Base-by-base conservation (phyloP, 2,797 vertebrate species). In the Triplophysa bombifrons region DNA sequence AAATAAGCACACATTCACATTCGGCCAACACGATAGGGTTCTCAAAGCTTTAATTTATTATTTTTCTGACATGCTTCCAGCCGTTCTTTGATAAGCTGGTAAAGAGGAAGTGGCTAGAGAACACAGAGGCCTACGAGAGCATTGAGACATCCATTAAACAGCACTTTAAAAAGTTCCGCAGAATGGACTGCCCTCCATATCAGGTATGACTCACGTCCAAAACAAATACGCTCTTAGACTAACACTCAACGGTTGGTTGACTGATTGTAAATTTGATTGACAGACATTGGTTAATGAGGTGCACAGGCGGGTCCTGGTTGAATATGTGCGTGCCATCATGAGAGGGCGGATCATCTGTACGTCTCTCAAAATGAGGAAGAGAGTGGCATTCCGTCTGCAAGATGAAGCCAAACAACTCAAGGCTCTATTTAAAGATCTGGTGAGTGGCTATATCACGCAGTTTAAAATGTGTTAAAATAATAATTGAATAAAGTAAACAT, bases 51-150 rank as follows among this genome's bases (percentile, higher is more conserved):
- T 58, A 0, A 66, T 19, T 50, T 2, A 46, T 20, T 2, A 77
- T 11, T 2, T 81, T 20, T 65, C 71, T 81, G 14, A 25, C 63
- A n/a, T 83, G 3, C 38, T 58, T 67, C 27, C 90, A 98, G 96
- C 95, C 96, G 8, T 93, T 96, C 88, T 96, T 96, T 82, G 92
- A 93, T 84, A 98, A 97, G 81, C 90, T 98, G 83, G 94, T 98
- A 79, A 95, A 95, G 85, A 91, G 95, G 84, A 96, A 95, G 81
- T 98, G 96, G 97, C 72, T 98, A 81, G 94, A 88, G 81, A 96
- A 93, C 90, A 91, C 94, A 0, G 96, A 96, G 10, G 92, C 95
- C 41, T 96, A 96, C 76, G 95, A 97, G 30, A 86, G 94, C 82
- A 97, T 98, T 69, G 93, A 96, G 86, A 87, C 90, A 13, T 88